Evolutionary conservation across 2,113 vertebrate species (phyloP).

Genomic region (Poeciliopsis turrubarensis): DNA sequence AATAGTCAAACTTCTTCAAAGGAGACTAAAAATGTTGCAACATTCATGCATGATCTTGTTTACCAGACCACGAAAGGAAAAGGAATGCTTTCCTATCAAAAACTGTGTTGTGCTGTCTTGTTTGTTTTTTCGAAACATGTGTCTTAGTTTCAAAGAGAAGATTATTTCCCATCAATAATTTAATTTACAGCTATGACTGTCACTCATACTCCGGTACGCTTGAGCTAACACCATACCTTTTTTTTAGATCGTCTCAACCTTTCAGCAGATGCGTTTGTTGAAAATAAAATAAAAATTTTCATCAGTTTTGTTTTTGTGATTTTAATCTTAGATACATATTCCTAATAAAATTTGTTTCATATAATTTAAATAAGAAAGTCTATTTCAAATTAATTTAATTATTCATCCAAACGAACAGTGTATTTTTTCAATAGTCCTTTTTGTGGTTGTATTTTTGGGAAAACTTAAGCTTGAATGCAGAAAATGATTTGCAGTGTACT

Average conservation of each 20-base stretch:
- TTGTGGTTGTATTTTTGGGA: not conserved
- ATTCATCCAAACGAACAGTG: not conserved
- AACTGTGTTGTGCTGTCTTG: not conserved
- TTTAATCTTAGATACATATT: not conserved
- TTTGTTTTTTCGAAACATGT: not conserved
- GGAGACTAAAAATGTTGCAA: not conserved
- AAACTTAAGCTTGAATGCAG: not conserved
- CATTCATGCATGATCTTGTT: not conserved
- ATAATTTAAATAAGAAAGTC: not conserved
- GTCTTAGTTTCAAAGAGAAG: not conserved
- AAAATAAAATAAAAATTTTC: not conserved
- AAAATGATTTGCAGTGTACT: constrained; percentile 15
- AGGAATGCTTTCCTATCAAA: not conserved
- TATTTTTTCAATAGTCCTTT: not conserved
- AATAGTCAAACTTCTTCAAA: not conserved
- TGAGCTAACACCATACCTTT: constrained; percentile 11
- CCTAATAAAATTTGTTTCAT: not conserved
- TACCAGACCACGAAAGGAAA: not conserved
- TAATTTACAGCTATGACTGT: constrained; percentile 15
- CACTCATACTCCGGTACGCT: constrained; percentile 14
- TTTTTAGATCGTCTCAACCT: constrained; percentile 13
- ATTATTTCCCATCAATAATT: constrained; percentile 24
- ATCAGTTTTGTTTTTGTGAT: not conserved
- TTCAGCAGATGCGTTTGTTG: not conserved
- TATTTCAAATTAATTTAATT: too few species aligned